Evolutionary conservation across 2,888 invertebrate species (phyloP).

Genomic region (Tortricodes alternella): DNA sequence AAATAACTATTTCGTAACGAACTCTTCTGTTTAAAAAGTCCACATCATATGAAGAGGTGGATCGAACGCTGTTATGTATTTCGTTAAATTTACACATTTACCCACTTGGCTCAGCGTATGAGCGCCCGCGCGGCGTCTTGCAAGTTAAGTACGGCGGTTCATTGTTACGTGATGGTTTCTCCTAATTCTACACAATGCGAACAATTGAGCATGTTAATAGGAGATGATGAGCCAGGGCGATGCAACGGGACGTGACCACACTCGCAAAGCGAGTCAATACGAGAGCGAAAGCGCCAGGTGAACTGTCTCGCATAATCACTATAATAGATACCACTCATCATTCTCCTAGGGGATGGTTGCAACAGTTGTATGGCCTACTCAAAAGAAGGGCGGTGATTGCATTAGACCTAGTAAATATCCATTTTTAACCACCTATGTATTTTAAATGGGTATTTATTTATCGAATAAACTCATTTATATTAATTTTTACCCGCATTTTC

Average conservation of each 20-base stretch:
- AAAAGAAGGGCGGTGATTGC: no score
- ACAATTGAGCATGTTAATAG: constrained; percentile 38
- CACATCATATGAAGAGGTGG: neutral
- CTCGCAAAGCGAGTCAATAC: constrained; percentile 33
- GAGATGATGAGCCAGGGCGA: constrained; percentile 43
- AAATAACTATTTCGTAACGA: no score
- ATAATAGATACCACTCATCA: no score
- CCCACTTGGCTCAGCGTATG: constrained; percentile 3
- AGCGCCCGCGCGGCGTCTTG: neutral
- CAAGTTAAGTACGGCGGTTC: constrained; percentile 6
- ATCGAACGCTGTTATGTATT: constrained; percentile 1
- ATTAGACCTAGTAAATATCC: no score
- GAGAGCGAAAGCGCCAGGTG: neutral
- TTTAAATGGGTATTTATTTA: no score
- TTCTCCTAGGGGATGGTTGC: no score
- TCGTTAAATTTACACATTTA: neutral
- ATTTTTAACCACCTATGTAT: no score
- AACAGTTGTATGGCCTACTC: no score
- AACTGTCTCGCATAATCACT: neutral
- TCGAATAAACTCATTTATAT: no score
- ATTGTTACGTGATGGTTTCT: constrained; percentile 39
- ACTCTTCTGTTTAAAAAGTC: neutral
- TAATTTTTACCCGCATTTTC: no score
- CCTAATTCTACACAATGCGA: constrained; percentile 42
- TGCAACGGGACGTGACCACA: constrained; percentile 51